Percentiles rank a stretch among this genome's conserved stretches.
Conservation (phyloP, 1,140 invertebrate genomes). For the Nasonia longicornis region DNA sequence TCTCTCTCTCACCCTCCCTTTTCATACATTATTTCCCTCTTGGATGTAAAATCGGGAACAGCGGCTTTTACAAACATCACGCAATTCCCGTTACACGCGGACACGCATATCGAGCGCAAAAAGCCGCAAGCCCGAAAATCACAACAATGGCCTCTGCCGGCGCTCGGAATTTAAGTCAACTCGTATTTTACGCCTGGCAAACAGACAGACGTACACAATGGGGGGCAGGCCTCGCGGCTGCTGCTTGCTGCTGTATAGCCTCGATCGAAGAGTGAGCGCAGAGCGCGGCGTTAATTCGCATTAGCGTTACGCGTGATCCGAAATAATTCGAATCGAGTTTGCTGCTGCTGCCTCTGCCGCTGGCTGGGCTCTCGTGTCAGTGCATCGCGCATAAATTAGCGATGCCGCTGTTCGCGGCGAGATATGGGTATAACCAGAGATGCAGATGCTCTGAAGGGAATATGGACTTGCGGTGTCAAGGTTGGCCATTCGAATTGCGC, state of each 20-base stretch:
- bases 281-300: slow-evolving; percentile 51
- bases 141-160: background rate
- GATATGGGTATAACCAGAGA: background rate
- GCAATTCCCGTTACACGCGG: background rate
- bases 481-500: too few relatives aligned
- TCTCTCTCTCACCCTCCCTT: too few relatives aligned
- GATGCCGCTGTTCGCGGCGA: background rate
- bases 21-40: too few relatives aligned
- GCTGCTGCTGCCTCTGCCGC: slow-evolving; percentile 34
- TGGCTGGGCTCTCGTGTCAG: background rate
- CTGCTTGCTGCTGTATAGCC: background rate
- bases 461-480: too few relatives aligned
- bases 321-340: slow-evolving; percentile 57
- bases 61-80: too few relatives aligned
- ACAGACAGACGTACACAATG: background rate
- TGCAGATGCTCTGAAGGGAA: too few relatives aligned
- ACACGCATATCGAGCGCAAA: background rate
- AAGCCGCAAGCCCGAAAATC: background rate
- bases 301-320: slow-evolving; percentile 51
- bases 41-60: too few relatives aligned
- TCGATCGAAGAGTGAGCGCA: background rate
- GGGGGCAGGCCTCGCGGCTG: too few relatives aligned
- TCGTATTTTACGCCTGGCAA: background rate
- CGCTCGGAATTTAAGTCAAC: slow-evolving; percentile 1
- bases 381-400: background rate